These are phyloP conservation scores for Cyanistes caeruleus DNA, from an alignment of 2,113 vertebrate genomes.

Conservation along the genomic window DNA sequence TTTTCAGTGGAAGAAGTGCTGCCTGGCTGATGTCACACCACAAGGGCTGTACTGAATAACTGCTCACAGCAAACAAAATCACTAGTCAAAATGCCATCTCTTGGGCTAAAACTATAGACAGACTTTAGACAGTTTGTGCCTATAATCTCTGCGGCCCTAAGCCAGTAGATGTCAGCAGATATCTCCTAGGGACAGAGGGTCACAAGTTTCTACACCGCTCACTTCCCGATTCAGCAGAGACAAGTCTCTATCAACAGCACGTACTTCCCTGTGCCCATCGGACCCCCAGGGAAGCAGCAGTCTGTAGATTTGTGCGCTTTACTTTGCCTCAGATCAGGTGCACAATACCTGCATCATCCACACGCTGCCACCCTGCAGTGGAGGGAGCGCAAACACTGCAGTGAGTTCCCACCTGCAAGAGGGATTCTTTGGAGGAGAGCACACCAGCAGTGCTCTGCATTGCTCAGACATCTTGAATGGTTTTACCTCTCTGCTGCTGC, in stretches of 20 bases:
- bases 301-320: not conserved
- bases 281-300: not conserved
- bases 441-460: too few species aligned
- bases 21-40: not conserved
- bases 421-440: not conserved
- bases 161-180: not conserved
- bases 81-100: not conserved
- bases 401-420: not conserved
- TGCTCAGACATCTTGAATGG: accelerated
- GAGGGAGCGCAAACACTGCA: not conserved
- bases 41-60: not conserved
- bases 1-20: not conserved
- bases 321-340: not conserved
- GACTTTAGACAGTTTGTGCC: not conserved
- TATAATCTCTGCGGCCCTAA: not conserved
- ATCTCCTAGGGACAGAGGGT: not conserved
- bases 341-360: not conserved
- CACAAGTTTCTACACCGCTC: not conserved
- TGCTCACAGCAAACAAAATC: not conserved
- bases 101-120: not conserved
- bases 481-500: not conserved
- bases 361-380: accelerated
- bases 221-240: not conserved
- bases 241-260: not conserved
- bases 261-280: too few species aligned